phyloP scores from a whole-genome alignment of 1,140 invertebrate genomes.

The Drosophila biarmipes region DNA sequence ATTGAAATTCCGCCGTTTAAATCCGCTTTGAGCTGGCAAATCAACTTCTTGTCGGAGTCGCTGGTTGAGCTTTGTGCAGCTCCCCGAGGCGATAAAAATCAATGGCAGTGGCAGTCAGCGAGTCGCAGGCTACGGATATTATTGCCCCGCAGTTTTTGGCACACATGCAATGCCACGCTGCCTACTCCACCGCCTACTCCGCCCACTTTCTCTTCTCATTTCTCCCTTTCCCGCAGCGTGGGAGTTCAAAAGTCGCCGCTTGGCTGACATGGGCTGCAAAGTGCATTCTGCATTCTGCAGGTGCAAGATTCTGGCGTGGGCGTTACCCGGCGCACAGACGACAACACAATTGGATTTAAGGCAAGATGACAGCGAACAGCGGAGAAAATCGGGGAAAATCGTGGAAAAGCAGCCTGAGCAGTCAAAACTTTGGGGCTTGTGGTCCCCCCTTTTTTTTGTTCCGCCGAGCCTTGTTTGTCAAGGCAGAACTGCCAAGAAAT shows the following conservation, averaged over 20 bases:
- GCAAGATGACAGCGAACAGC: conserved; percentile 5
- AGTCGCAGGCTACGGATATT: conserved; percentile 44
- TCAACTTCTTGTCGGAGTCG: conserved; percentile 44
- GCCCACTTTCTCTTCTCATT: background rate
- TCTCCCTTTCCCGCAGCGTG: conserved; percentile 38
- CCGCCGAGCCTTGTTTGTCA: conserved; percentile 66
- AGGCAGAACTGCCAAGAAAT: conserved; percentile 69
- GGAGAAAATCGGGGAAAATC: background rate
- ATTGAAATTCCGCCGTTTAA: background rate
- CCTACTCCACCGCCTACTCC: background rate
- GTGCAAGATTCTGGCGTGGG: conserved; percentile 61
- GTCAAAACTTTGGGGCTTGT: conserved; percentile 63
- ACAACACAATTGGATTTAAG: conserved; percentile 52
- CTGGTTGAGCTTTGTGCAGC: conserved; percentile 25
- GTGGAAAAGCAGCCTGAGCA: conserved; percentile 32
- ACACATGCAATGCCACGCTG: conserved; percentile 62
- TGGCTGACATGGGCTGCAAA: conserved; percentile 47
- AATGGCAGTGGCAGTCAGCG: conserved; percentile 62
- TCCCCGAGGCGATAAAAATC: conserved; percentile 60
- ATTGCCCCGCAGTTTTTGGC: conserved; percentile 52
- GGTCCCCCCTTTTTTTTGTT: conserved; percentile 28
- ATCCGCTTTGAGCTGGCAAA: conserved; percentile 37
- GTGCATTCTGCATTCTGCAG: conserved; percentile 52
- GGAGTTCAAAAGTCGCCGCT: conserved; percentile 56
- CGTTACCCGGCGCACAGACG: conserved; percentile 46